Percentiles rank a stretch among this genome's conserved stretches.
Conservation (phyloP, 2,888 invertebrate genomes). For the Dicyrtomina minuta region DNA sequence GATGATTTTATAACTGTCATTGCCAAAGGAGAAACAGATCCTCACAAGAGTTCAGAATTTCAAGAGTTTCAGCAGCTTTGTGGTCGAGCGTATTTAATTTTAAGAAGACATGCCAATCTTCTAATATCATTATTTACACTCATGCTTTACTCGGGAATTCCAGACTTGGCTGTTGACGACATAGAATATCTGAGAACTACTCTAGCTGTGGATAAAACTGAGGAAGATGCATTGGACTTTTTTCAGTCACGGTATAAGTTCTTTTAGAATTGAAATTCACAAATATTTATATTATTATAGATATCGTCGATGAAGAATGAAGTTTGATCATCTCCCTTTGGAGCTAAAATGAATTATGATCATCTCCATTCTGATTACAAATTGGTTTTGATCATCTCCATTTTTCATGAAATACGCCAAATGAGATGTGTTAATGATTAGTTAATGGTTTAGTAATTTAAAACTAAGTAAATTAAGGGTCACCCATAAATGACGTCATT, state of each 20-base stretch:
- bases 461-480: no score
- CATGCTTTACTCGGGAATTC: slow-evolving; percentile 64
- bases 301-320: no score
- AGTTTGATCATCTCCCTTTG: no score
- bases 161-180: slow-evolving; percentile 63
- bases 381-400: no score
- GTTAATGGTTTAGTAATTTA: no score
- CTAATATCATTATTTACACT: slow-evolving; percentile 64
- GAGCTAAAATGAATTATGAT: no score
- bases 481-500: no score
- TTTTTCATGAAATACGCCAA: no score
- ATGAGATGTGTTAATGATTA: no score
- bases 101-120: slow-evolving; percentile 62
- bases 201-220: slow-evolving; percentile 59
- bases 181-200: slow-evolving; percentile 62
- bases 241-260: slow-evolving; percentile 56
- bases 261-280: no score
- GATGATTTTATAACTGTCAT: slow-evolving; percentile 65
- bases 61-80: slow-evolving; percentile 61
- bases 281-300: no score
- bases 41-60: slow-evolving; percentile 61
- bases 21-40: slow-evolving; percentile 61
- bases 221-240: slow-evolving; percentile 59
- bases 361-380: no score
- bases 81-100: slow-evolving; percentile 61